Conservation (phyloP, 2,113 vertebrate genomes). For the Vanacampus margaritifer region DNA sequence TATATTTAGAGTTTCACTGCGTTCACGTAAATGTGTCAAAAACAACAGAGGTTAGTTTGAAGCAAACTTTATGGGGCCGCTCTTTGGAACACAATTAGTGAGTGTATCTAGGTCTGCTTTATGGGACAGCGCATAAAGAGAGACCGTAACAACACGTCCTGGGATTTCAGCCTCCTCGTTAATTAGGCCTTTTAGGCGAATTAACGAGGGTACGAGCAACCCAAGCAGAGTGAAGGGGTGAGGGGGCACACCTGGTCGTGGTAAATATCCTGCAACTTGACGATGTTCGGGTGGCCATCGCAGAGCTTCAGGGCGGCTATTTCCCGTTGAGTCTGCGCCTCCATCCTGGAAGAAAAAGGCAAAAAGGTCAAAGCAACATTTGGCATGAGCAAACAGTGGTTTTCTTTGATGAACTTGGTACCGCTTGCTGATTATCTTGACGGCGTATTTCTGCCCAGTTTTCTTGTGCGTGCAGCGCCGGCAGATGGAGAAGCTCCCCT, state of each 20-base stretch:
- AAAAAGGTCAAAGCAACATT: background rate
- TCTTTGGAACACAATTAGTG: slow-evolving; percentile 31
- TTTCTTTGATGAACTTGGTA: slow-evolving; percentile 43
- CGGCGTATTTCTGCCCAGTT: slow-evolving; percentile 88
- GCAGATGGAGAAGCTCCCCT: slow-evolving; percentile 98
- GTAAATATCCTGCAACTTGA: slow-evolving; percentile 91
- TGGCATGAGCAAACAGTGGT: background rate
- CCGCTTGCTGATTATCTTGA: slow-evolving; percentile 99
- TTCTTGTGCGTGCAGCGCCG: slow-evolving; percentile 93
- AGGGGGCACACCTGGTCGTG: slow-evolving; percentile 89
- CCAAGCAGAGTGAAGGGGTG: background rate
- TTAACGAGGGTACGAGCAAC: slow-evolving; percentile 35
- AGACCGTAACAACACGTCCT: slow-evolving; percentile 22
- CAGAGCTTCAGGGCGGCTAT: slow-evolving; percentile 94
- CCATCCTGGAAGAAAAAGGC: slow-evolving; percentile 79
- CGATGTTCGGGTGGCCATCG: slow-evolving; percentile 94
- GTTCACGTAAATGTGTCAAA: slow-evolving; percentile 32
- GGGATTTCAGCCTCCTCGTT: slow-evolving; percentile 39
- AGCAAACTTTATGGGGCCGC: slow-evolving; percentile 28
- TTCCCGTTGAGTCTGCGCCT: slow-evolving; percentile 92
- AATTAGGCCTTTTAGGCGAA: slow-evolving; percentile 46
- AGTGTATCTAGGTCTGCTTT: slow-evolving; percentile 40
- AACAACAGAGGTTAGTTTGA: slow-evolving; percentile 18
- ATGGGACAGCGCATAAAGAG: slow-evolving; percentile 21
- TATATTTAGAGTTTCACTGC: background rate